Percentiles rank a stretch among this genome's conserved stretches.
phyloP scores from a whole-genome alignment of 2,797 vertebrate species.

The Coregonus sp. region DNA sequence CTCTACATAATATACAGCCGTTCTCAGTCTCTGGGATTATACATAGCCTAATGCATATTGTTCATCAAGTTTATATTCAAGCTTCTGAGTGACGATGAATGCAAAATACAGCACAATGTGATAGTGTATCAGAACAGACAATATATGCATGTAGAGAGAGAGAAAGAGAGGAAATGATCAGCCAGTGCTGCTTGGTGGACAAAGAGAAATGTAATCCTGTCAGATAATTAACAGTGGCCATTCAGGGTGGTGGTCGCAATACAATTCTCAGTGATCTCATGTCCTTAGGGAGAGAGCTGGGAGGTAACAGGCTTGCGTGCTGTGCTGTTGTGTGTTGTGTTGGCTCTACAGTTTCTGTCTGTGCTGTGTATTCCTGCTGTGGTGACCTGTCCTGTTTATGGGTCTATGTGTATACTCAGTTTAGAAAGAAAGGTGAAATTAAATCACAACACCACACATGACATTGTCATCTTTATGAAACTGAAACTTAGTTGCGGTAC shows the following conservation, averaged over 20 bases:
- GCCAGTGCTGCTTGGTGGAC: neutral
- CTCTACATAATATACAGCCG: no score
- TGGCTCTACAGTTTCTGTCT: neutral
- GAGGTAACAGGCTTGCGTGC: neutral
- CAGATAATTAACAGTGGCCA: slow-evolving; percentile 5
- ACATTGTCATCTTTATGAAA: neutral
- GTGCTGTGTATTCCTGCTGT: neutral
- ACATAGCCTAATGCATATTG: neutral
- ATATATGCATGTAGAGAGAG: neutral
- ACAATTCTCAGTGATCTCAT: slow-evolving; percentile 19
- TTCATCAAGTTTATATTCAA: neutral
- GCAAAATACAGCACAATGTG: no score
- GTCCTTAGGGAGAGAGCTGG: neutral
- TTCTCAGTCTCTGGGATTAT: neutral
- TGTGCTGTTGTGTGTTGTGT: neutral
- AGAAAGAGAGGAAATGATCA: neutral
- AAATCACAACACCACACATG: neutral
- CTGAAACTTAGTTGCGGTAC: neutral
- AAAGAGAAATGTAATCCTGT: slow-evolving; percentile 11
- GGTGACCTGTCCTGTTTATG: neutral
- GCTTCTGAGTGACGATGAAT: no score
- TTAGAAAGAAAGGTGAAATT: neutral
- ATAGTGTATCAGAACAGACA: no score
- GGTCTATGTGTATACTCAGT: neutral
- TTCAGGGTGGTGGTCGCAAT: neutral